phyloP scores from a whole-genome alignment of 2,888 invertebrate genomes.

The Netelia fuscicornis region DNA sequence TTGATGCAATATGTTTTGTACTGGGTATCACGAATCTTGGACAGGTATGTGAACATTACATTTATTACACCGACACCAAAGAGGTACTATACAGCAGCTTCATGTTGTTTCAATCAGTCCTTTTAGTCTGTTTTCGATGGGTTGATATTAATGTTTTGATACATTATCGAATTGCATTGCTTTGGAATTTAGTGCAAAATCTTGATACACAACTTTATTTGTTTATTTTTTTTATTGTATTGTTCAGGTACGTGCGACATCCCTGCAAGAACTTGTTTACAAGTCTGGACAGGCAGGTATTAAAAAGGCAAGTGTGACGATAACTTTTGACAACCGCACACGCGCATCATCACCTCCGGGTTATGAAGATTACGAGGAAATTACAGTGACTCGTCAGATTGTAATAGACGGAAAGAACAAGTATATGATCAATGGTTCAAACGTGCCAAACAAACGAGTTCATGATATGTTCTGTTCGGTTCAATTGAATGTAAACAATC shows the following conservation, averaged over 20 bases:
- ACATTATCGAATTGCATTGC: too few relatives aligned
- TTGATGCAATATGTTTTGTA: constrained; percentile 99
- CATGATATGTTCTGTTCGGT: constrained; percentile 98
- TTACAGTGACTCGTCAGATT: constrained; percentile 96
- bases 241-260: constrained; percentile 94
- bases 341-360: constrained; percentile 93
- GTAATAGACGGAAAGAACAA: constrained; percentile 95
- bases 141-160: too few relatives aligned
- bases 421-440: constrained; percentile 96
- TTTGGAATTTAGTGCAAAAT: too few relatives aligned
- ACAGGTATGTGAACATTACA: constrained; percentile 89
- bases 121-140: too few relatives aligned
- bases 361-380: constrained; percentile 95
- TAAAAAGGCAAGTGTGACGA: constrained; percentile 97
- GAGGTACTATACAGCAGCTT: background rate
- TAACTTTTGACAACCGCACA: constrained; percentile 97
- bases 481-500: constrained; percentile 99
- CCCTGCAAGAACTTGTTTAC: constrained; percentile 97
- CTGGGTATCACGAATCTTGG: constrained; percentile 96
- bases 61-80: background rate
- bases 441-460: constrained; percentile 95
- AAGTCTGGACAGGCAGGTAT: constrained; percentile 99
- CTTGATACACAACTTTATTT: background rate
- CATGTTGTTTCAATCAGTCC: too few relatives aligned
- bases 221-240: constrained; percentile 29